A percentile compares a stretch with the other conserved stretches of the same genome.
These are phyloP conservation scores for Eulimnadia texana DNA, from an alignment of 1,140 invertebrate species.

Conservation along the genomic window DNA sequence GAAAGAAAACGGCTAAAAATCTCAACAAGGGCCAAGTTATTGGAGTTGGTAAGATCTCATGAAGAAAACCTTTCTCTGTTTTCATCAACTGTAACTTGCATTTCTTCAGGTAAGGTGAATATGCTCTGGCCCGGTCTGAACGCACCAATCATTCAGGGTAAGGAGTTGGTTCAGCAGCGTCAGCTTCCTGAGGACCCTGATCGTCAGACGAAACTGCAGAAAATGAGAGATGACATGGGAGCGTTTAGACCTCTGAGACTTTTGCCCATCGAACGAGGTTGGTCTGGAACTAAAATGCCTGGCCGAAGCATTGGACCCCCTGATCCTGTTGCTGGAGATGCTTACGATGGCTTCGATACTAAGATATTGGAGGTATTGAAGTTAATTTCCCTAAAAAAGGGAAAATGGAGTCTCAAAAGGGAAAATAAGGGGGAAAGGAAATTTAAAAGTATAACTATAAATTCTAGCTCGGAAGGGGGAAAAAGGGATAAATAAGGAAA, in stretches of 20 bases:
- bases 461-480: too few relatives aligned
- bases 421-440: too few relatives aligned
- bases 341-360: slow-evolving; percentile 75
- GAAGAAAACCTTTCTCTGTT: slow-evolving; percentile 9
- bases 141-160: slow-evolving; percentile 59
- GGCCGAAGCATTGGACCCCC: slow-evolving; percentile 76
- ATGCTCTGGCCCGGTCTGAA: slow-evolving; percentile 87
- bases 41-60: slow-evolving; percentile 47
- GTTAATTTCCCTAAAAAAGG: too few relatives aligned
- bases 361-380: slow-evolving; percentile 53
- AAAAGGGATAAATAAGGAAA: too few relatives aligned
- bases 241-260: slow-evolving; percentile 42
- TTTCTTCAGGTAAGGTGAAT: slow-evolving; percentile 45
- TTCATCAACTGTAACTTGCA: slow-evolving; percentile 11
- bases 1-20: slow-evolving; percentile 56
- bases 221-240: slow-evolving; percentile 55
- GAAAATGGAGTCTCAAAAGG: too few relatives aligned
- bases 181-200: slow-evolving; percentile 54
- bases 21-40: slow-evolving; percentile 81
- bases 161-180: slow-evolving; percentile 52
- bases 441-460: too few relatives aligned
- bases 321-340: slow-evolving; percentile 68
- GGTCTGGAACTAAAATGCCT: slow-evolving; percentile 62
- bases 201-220: slow-evolving; percentile 48
- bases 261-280: slow-evolving; percentile 71